Evolutionary conservation across 2,888 invertebrate genomes (phyloP), one percentile per base, ranked within the genome.

Genomic region (Blomia tropicalis): DNA sequence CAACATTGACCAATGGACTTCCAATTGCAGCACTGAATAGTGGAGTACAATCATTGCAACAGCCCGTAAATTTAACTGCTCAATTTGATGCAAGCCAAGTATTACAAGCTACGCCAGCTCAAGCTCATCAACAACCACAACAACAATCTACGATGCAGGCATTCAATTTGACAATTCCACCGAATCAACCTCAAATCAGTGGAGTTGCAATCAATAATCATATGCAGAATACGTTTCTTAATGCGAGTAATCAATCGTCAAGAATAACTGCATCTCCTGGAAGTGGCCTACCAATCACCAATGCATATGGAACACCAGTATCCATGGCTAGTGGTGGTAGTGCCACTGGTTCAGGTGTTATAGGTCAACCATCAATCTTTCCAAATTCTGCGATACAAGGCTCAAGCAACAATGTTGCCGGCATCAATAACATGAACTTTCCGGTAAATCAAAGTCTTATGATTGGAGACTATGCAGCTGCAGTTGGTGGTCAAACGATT

Each of bases 391-490:
- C n/a, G n/a, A n/a, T n/a, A n/a, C n/a, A n/a, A n/a, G n/a, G n/a
- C n/a, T 11, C 7, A 11, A 19, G 25, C 5, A 27, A 19, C 22
- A 41, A 25, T 17, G 43, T 59, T 25, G 27, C 56, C 14, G 56
- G 30, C 25, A 25, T 41, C 27, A 59, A 43, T 43, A 59, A 59
- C 25, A 43, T 27, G n/a, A 43, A 27, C 30, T 83, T 81, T 71
- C 82, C 82, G 66, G 80, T 83, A 69, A 83, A 81, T 74, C 80
- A 81, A 70, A 82, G 81, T 73, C 76, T 83, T 71, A 83, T 83
- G 83, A 83, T 83, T 70, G 83, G 83, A 59, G 83, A 83, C 73
- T 83, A 83, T 73, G 82, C 82, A 66, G 79, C 80, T 65, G 79
- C 80, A 44, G 78, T 47, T 25, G 36, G 36, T 36, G 47, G 47